Evolutionary conservation across 2,888 invertebrate genomes (phyloP), one percentile per base, ranked within the genome.

Genomic region (Drosophila crucigera): DNA sequence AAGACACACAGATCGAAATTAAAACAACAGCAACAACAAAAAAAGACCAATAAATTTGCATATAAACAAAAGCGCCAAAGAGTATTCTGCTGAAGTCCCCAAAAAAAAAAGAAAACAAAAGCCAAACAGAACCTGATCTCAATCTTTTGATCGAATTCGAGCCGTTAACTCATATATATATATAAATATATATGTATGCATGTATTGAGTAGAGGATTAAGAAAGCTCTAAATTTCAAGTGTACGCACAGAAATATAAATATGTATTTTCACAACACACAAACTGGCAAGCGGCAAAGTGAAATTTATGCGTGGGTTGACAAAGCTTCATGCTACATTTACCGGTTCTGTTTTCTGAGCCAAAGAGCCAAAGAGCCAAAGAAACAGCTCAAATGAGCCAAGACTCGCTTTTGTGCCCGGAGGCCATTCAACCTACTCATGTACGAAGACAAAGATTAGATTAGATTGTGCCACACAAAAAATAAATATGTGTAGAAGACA

Each of bases 221-320:
- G 70, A 80, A 67, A 71, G 70, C 53, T 71, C 55, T 49, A 76
- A 62, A 61, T 76, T 69, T 78, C 76, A 59, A 76, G 80, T 80
- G 80, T 71, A 64, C 47, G 50, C 49, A 43, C 25, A 59, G 54
- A 39, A 39, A 63, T 25, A 60, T n/a, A 43, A 31, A 41, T 22
- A 47, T 35, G n/a, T 35, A 28, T 39, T 22, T 37, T 39, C 30
- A 49, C 31, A 65, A 61, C 4, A 52, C 49, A 30, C 43, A 53
- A 31, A 37, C 35, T 58, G 16, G 6, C 49, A 63, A 66, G 43
- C 59, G 39, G 76, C 73, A 76, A 83, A 86, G 85, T 89, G 89
- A 90, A 88, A 88, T 88, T 88, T 84, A 90, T 88, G 87, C 87
- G 87, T 88, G 87, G 90, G 90, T 89, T 88, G 89, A 86, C 90